Base-by-base conservation (phyloP, 2,888 invertebrate genomes). In the Diplazon laetatorius region DNA sequence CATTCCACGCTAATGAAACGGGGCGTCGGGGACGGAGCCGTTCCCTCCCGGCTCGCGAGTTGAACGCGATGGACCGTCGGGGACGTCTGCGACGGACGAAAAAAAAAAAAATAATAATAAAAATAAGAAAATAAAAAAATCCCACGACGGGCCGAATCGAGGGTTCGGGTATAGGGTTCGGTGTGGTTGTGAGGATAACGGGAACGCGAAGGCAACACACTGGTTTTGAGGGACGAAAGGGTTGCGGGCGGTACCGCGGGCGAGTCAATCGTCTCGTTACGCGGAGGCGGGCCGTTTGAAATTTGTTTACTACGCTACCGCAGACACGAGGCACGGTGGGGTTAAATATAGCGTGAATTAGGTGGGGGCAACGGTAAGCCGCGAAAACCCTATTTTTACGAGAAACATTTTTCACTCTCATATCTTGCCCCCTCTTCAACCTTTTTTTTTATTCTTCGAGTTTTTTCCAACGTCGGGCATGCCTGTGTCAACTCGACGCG, bases 301-400 rank as follows among this genome's bases (percentile, higher is more conserved):
- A 80, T 81, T 80, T 80, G 82, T 82, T 82, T 82, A 82, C 82
- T 81, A 78, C 77, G 77, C 18, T 25, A 60, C 60, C 37, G 50
- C 62, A 55, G 62, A 77, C 66, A 65, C 77, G 77, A 74, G 80
- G 75, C 52, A 65, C 55, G 63, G 59, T n/a, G n/a, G 44, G 69
- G 74, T 76, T 80, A 75, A 76, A 78, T 72, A 80, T 82, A 81
- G 80, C 82, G 69, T 63, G 69, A 55, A 63, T 69, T 75, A 55
- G 78, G 68, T 60, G 80, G 77, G 66, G 44, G 70, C 82, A 84
- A 86, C 84, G 86, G 85, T 87, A 86, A 89, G 86, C 83, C 83
- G 82, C 83, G 85, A 86, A 85, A 86, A 84, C 85, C 87, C 88
- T 89, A 89, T 89, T 89, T 89, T 89, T 88, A 88, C 86, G 85